phyloP scores from a whole-genome alignment of 2,113 vertebrate genomes.

The Nesospiza acunhae region DNA sequence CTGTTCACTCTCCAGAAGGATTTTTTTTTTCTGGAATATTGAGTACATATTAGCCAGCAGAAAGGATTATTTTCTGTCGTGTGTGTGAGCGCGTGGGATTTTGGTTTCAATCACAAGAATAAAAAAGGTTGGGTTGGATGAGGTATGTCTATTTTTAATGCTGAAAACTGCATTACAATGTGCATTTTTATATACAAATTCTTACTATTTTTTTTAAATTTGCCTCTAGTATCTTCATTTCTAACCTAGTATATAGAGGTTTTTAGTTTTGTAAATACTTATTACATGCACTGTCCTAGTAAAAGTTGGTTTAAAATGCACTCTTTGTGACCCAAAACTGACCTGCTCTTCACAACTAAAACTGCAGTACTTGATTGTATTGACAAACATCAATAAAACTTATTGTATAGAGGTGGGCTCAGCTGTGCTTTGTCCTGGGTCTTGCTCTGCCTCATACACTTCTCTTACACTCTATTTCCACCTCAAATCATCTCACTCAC shows the following conservation, averaged over 20 bases:
- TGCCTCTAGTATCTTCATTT: slow-evolving; percentile 68
- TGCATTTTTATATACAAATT: slow-evolving; percentile 75
- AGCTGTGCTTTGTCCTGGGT: slow-evolving; percentile 8
- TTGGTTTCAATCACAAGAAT: slow-evolving; percentile 50
- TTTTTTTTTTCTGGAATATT: slow-evolving; percentile 7
- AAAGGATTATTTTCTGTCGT: slow-evolving; percentile 34
- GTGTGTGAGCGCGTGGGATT: slow-evolving; percentile 43
- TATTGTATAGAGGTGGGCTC: slow-evolving; percentile 55
- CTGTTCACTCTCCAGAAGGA: slow-evolving; percentile 28
- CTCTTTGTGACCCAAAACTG: slow-evolving; percentile 85
- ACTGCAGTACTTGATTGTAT: slow-evolving; percentile 90
- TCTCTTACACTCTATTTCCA: background rate
- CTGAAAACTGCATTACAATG: slow-evolving; percentile 68
- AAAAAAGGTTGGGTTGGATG: slow-evolving; percentile 66
- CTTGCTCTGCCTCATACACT: background rate
- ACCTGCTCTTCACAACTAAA: slow-evolving; percentile 87
- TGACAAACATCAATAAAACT: slow-evolving; percentile 93
- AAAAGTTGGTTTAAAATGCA: slow-evolving; percentile 87
- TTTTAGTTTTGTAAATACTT: slow-evolving; percentile 81
- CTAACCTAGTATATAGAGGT: slow-evolving; percentile 73
- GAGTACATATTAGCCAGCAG: slow-evolving; percentile 33
- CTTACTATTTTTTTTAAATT: slow-evolving; percentile 66
- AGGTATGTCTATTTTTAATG: slow-evolving; percentile 64
- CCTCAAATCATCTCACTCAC: background rate
- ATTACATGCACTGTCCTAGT: slow-evolving; percentile 85